Evolutionary conservation across 2,797 vertebrate genomes (phyloP).

Genomic region (Chlorospingus flavigularis): DNA sequence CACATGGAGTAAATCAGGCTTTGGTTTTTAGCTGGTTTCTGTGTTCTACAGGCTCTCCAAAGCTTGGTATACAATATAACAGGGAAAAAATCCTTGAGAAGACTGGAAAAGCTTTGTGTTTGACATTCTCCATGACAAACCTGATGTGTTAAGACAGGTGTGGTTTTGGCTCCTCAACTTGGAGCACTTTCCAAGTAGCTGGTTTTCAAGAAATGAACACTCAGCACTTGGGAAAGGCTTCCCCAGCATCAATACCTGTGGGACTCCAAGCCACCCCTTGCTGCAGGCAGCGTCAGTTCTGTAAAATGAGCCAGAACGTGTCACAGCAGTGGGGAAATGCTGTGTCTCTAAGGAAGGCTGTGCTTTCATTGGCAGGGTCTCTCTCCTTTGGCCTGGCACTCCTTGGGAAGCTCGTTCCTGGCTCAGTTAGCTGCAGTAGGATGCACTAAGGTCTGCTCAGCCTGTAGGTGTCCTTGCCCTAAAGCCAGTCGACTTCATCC

Average conservation of each 20-base stretch:
- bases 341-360: not conserved
- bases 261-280: not conserved
- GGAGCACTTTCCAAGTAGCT: not conserved
- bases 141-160: not conserved
- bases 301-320: rapidly evolving
- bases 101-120: not conserved
- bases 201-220: not conserved
- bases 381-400: not conserved
- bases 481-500: not conserved
- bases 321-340: not conserved
- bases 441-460: not conserved
- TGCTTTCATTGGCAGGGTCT: not conserved
- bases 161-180: not conserved
- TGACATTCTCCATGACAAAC: not conserved
- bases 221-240: not conserved
- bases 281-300: not conserved
- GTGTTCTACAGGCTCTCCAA: not conserved
- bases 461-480: not conserved
- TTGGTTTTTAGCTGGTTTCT: not conserved
- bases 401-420: not conserved
- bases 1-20: not conserved
- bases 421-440: not conserved
- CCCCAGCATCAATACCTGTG: not conserved
- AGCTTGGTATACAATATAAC: not conserved
- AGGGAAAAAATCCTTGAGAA: not conserved